phyloP scores from a whole-genome alignment of 2,113 vertebrate species.

The Tauraco erythrolophus region DNA sequence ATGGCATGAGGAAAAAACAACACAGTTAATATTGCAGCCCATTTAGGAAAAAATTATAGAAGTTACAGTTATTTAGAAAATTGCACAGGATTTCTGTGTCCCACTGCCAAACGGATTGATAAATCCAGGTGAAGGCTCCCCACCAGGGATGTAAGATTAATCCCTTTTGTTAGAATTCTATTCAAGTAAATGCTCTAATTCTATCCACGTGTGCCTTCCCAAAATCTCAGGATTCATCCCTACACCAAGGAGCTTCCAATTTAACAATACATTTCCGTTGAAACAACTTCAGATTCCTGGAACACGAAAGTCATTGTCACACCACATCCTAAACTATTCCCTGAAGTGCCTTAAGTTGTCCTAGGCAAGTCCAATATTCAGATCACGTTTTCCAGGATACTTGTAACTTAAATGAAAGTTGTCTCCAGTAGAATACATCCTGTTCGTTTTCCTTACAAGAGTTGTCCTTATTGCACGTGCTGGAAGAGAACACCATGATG shows the following conservation, averaged over 20 bases:
- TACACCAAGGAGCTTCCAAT: not conserved
- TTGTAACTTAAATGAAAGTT: not conserved
- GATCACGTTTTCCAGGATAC: not conserved
- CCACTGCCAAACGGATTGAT: not conserved
- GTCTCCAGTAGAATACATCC: not conserved
- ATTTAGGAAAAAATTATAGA: not conserved
- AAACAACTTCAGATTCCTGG: not conserved
- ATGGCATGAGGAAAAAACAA: not conserved
- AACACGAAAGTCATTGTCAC: not conserved
- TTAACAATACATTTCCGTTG: not conserved
- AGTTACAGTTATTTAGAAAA: not conserved
- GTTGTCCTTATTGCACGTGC: not conserved
- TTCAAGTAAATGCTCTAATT: not conserved
- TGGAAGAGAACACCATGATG: not conserved
- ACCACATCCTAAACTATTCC: not conserved
- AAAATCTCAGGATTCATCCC: not conserved
- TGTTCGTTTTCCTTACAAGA: not conserved
- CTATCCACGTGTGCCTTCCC: not conserved
- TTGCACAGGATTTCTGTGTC: not conserved
- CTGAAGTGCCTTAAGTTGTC: not conserved
- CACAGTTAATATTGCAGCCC: not conserved
- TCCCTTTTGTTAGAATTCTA: not conserved
- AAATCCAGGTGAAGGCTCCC: not conserved
- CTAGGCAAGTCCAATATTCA: not conserved
- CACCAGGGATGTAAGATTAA: not conserved